Percentiles rank a stretch among this genome's conserved stretches.
Conservation (phyloP, 2,797 vertebrate genomes). For the Falco berigora region DNA sequence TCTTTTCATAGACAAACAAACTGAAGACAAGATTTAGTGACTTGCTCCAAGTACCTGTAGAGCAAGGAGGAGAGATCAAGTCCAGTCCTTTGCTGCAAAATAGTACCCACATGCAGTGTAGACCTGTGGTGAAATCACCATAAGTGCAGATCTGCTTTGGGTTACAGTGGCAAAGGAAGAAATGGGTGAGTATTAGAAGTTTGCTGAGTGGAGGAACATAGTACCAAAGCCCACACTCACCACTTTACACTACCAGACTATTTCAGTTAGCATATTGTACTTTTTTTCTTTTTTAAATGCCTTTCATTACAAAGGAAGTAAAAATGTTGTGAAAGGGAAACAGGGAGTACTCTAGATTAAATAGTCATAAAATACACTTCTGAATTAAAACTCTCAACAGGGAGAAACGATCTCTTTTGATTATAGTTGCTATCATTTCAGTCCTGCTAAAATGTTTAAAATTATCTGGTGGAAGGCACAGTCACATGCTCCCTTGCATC, state of each 20-base stretch:
- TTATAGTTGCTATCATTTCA: neutral
- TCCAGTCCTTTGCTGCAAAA: neutral
- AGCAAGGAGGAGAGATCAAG: neutral
- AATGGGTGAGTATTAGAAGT: neutral
- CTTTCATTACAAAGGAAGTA: neutral
- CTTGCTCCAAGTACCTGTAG: neutral
- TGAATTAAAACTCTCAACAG: neutral
- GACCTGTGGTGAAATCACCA: neutral
- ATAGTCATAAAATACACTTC: neutral
- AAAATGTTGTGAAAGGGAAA: neutral
- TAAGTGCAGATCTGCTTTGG: neutral
- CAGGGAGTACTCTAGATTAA: neutral
- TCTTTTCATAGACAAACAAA: neutral
- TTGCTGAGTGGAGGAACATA: neutral
- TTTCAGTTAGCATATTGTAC: neutral
- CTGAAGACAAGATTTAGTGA: neutral
- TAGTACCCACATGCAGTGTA: neutral
- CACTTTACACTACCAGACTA: fast-evolving
- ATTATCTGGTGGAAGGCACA: neutral
- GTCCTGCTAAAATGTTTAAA: neutral
- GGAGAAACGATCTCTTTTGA: neutral
- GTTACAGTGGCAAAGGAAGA: neutral
- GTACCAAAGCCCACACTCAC: neutral
- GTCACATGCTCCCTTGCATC: neutral
- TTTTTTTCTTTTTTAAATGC: neutral